Base-by-base conservation (phyloP, 2,113 vertebrate genomes). In the Psittacara wagleri region DNA sequence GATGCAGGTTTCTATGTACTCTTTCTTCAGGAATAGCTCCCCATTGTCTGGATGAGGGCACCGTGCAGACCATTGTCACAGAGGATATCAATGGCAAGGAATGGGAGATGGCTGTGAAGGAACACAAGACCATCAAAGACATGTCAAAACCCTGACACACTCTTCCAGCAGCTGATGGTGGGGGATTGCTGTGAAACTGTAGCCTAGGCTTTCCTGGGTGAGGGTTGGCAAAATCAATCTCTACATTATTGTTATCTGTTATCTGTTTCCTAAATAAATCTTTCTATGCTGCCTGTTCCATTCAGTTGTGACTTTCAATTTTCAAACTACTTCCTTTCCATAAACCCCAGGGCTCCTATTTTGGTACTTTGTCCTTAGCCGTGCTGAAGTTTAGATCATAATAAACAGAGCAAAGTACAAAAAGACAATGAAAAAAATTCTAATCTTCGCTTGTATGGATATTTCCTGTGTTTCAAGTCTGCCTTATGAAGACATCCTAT, bases 21-120 rank as follows among this genome's bases (percentile, higher is more conserved):
- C n/a, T 84, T 81, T 74, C 73, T 69, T 28, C 88, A 99, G 99
- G 99, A 63, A 98, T 99, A 12, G 98, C 99, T 52, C 98, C 98
- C 5, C 99, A 99, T 72, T 99, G 99, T 91, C 97, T 99, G 96
- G 99, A 99, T 54, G 98, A 98, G 64, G 99, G 99, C 59, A 99
- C 99, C 0, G 98, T 99, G 81, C 95, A 95, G 93, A 99, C 97
- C 43, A 68, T 98, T 75, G 98, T 97, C 37, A 97, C 98, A 28
- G 99, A 99, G 96, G 97, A 98, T 3, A 99, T 99, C 97, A 98
- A 98, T 74, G 99, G 99, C 43, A 98, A 98, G 49, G 98, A 99
- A 11, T 99, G 99, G 99, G 99, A 99, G 88, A 98, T 99, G 92
- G 99, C 98, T 83, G 97, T 99, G 96, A 96, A 97, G 88, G 98